A percentile compares a stretch with the other conserved stretches of the same genome.
These are phyloP conservation scores for Pterocles gutturalis DNA, from an alignment of 2,113 vertebrate species.

Conservation along the genomic window DNA sequence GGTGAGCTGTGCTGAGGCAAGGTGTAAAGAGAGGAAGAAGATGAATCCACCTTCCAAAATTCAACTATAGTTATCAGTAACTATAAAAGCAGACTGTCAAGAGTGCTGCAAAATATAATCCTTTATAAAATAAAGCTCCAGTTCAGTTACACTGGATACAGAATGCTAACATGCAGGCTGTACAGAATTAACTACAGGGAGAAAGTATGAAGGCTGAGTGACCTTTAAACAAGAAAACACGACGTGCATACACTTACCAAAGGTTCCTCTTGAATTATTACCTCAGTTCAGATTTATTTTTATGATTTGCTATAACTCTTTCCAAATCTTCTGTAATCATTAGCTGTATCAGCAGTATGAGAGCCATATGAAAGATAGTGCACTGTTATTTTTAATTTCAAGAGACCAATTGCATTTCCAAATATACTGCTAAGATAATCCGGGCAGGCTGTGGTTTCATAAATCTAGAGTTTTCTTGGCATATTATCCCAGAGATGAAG, in stretches of 20 bases:
- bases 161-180: not conserved
- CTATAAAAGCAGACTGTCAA: not conserved
- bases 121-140: not conserved
- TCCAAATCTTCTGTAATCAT: constrained; percentile 52
- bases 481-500: constrained; percentile 33
- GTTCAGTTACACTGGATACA: not conserved
- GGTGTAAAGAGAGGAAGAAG: not conserved
- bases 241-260: not conserved
- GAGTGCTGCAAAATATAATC: not conserved
- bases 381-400: constrained; percentile 65
- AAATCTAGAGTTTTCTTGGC: constrained; percentile 56
- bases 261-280: constrained; percentile 43
- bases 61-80: not conserved
- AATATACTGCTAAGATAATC: constrained; percentile 53
- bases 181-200: not conserved
- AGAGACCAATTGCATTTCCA: constrained; percentile 62
- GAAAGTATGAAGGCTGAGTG: not conserved
- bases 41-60: not conserved
- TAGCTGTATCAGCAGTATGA: constrained; percentile 55
- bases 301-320: constrained; percentile 48
- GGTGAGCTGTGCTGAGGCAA: not conserved
- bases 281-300: constrained; percentile 42
- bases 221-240: constrained; percentile 31
- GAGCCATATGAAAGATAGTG: not conserved
- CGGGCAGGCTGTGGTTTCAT: constrained; percentile 53